Evolutionary conservation across 2,888 invertebrate genomes (phyloP).

Genomic region (Cheilosia vernalis): DNA sequence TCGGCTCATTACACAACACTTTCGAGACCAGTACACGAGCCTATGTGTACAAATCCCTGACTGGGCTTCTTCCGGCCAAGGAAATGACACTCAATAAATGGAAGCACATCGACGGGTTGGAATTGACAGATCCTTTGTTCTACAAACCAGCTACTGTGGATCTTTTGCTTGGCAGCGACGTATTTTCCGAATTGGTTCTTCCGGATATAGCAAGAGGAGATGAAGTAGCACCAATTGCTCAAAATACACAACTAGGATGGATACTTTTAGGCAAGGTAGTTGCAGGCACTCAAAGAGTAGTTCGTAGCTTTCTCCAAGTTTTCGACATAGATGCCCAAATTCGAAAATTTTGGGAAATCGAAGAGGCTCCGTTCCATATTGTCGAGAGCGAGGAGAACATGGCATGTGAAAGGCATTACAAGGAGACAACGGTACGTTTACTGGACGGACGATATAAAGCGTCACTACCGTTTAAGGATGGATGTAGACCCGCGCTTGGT

Average conservation of each 20-base stretch:
- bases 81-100: neutral
- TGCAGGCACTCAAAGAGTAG: neutral
- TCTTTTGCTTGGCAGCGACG: too few relatives aligned
- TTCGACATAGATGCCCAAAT: neutral
- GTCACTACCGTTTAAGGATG: too few relatives aligned
- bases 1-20: neutral
- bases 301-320: neutral
- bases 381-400: too few relatives aligned
- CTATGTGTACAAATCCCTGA: constrained; percentile 7
- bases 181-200: too few relatives aligned
- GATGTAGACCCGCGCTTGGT: too few relatives aligned
- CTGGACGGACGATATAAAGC: too few relatives aligned
- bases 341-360: neutral
- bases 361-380: too few relatives aligned
- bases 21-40: neutral
- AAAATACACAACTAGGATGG: neutral
- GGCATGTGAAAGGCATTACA: too few relatives aligned
- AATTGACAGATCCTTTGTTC: neutral
- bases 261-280: neutral
- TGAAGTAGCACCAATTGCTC: neutral
- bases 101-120: neutral
- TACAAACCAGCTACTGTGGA: neutral
- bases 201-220: neutral
- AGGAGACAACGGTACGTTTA: too few relatives aligned
- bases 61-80: constrained; percentile 22